Evolutionary conservation across 2,113 vertebrate genomes (phyloP).

Genomic region (Chloebia gouldiae): DNA sequence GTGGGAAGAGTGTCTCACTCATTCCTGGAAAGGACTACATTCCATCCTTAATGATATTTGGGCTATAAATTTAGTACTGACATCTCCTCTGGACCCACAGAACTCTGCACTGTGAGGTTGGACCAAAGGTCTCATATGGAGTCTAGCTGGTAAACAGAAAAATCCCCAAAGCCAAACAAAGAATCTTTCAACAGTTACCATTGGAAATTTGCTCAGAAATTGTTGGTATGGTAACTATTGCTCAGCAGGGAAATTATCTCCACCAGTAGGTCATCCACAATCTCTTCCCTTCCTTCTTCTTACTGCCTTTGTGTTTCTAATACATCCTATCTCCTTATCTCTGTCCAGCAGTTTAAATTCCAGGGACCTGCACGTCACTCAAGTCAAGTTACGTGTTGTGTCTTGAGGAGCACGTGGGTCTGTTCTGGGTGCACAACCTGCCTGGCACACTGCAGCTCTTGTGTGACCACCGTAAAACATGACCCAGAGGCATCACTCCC

Average conservation of each 20-base stretch:
- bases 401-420: neutral
- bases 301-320: neutral
- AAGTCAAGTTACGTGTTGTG: accelerated
- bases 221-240: neutral
- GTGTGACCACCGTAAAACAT: neutral
- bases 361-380: accelerated
- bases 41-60: constrained; percentile 12
- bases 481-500: neutral
- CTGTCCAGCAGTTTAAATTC: neutral
- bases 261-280: neutral
- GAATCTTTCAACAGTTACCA: neutral
- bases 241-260: neutral
- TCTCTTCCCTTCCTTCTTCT: neutral
- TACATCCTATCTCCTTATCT: neutral
- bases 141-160: neutral
- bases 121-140: neutral
- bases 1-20: neutral
- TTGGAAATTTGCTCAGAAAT: neutral
- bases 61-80: neutral
- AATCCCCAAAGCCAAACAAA: constrained; percentile 5
- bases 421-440: neutral
- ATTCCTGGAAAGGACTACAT: constrained; percentile 34
- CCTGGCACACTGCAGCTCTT: neutral
- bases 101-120: neutral
- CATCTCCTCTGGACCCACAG: neutral